Conservation (phyloP, 2,888 invertebrate genomes). For the Rhodophaea formosa region DNA sequence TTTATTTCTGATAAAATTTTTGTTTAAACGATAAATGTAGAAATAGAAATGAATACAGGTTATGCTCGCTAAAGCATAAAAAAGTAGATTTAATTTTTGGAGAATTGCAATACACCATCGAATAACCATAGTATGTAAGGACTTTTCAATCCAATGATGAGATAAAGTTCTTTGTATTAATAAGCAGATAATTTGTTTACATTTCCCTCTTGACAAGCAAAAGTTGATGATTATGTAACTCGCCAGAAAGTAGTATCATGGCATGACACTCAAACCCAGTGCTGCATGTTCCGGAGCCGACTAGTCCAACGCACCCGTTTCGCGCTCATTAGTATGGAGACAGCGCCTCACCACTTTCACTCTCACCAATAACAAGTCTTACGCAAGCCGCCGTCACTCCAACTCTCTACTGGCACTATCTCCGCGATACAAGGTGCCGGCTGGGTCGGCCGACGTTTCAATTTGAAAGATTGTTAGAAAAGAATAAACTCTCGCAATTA, state of each 20-base stretch:
- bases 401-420: conserved; percentile 67
- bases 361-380: conserved; percentile 74
- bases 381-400: conserved; percentile 59
- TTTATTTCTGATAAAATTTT: no score
- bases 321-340: conserved; percentile 76
- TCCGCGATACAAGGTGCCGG: conserved; percentile 37
- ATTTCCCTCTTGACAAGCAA: conserved; percentile 52
- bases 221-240: conserved; percentile 58
- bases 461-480: neutral
- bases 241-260: conserved; percentile 57
- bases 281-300: conserved; percentile 52
- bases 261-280: conserved; percentile 75
- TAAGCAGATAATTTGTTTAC: conserved; percentile 22
- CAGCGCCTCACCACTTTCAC: conserved; percentile 75
- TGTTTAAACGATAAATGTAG: no score
- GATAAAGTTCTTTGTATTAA: neutral
- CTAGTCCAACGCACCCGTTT: conserved; percentile 60
- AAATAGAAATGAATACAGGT: no score
- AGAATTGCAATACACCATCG: neutral
- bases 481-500: neutral
- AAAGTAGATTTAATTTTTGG: no score
- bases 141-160: neutral
- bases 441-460: conserved; percentile 5
- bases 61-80: no score
- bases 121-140: neutral